These are phyloP conservation scores for Ochotona curzoniae DNA, from an alignment of 2,113 vertebrate genomes.

Conservation along the genomic window DNA sequence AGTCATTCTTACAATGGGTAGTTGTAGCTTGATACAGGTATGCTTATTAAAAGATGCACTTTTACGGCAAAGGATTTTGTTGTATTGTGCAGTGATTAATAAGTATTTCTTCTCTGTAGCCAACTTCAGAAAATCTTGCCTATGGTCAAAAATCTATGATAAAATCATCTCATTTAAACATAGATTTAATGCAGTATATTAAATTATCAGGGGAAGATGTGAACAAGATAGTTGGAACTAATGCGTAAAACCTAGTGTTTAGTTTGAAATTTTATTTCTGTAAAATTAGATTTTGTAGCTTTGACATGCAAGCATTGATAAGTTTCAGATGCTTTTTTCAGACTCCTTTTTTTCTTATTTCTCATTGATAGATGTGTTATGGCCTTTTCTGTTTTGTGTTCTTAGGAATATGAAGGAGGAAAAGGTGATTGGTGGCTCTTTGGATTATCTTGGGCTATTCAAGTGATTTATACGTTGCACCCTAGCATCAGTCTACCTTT, in stretches of 20 bases:
- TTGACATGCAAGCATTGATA: constrained; percentile 11
- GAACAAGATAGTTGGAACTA: not conserved
- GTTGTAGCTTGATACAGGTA: constrained; percentile 10
- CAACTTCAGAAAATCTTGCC: constrained; percentile 1
- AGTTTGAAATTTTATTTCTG: constrained; percentile 12
- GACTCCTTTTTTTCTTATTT: constrained; percentile 20
- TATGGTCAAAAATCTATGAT: constrained; percentile 24
- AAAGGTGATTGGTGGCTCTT: not conserved
- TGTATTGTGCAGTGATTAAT: constrained; percentile 36
- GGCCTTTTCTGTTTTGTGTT: not conserved
- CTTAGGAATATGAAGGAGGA: not conserved
- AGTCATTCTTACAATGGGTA: not conserved
- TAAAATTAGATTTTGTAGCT: not conserved
- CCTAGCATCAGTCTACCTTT: not conserved
- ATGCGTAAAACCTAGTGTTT: not conserved
- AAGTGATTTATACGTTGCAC: not conserved
- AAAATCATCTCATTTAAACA: constrained; percentile 58
- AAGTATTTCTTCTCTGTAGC: constrained; percentile 11
- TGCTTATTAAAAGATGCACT: constrained; percentile 7
- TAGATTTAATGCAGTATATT: constrained; percentile 13
- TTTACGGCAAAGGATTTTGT: constrained; percentile 25
- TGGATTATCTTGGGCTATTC: not conserved
- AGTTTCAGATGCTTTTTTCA: constrained; percentile 45
- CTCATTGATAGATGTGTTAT: not conserved
- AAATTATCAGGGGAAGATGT: not conserved